A percentile compares a stretch with the other conserved stretches of the same genome.
phyloP scores from a whole-genome alignment of 2,888 invertebrate species.

The Drosophila prostipennis region DNA sequence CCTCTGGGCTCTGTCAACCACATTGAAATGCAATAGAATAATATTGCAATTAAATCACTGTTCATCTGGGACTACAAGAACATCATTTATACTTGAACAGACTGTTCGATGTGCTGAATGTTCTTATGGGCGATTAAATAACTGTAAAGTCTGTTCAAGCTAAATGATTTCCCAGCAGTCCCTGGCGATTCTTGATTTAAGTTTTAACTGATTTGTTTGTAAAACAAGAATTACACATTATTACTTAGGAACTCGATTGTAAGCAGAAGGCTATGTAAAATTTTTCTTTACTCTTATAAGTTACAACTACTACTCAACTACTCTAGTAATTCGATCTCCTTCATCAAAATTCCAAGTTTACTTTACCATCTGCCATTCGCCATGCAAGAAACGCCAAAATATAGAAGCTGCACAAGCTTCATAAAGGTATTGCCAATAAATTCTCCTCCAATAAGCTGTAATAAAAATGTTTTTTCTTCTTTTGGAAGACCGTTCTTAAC shows the following conservation, averaged over 20 bases:
- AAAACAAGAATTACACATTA: too few species aligned
- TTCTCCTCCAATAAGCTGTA: not conserved
- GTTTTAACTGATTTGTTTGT: not conserved
- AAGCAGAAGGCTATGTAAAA: not conserved
- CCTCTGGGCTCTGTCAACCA: not conserved
- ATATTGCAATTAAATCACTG: not conserved
- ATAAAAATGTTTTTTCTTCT: not conserved
- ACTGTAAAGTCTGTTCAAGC: too few species aligned
- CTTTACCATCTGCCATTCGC: not conserved
- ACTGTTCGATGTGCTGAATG: too few species aligned
- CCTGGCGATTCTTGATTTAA: too few species aligned
- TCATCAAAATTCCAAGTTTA: not conserved
- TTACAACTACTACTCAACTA: too few species aligned
- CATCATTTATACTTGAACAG: not conserved
- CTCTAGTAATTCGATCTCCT: not conserved
- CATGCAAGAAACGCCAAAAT: not conserved
- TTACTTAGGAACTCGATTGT: too few species aligned
- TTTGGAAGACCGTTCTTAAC: not conserved
- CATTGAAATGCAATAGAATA: slow-evolving; percentile 1
- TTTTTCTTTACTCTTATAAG: too few species aligned
- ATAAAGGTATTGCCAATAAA: not conserved
- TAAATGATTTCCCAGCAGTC: too few species aligned
- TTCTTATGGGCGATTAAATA: not conserved
- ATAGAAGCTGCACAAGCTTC: not conserved
- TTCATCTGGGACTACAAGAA: not conserved